Evolutionary conservation across 2,113 vertebrate genomes (phyloP).

Genomic region (Hypocryptadius cinnamomeus): DNA sequence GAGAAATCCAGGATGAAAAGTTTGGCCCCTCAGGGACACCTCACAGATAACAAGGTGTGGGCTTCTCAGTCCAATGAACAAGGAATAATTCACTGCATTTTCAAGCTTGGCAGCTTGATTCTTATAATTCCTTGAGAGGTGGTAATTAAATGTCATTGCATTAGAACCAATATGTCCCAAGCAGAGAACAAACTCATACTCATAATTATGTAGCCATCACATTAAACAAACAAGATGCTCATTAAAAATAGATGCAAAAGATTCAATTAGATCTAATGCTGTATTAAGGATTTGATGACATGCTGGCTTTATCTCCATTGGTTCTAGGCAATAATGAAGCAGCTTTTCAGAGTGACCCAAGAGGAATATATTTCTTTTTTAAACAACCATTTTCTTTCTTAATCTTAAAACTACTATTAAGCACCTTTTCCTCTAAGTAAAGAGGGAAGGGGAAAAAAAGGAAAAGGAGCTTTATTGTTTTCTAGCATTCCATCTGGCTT

Average conservation of each 20-base stretch:
- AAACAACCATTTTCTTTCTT: constrained; percentile 20
- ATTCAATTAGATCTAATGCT: constrained; percentile 41
- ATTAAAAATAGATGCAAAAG: constrained; percentile 57
- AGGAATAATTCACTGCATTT: background rate
- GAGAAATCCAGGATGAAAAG: background rate
- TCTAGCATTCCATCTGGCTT: background rate
- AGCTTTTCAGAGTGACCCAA: constrained; percentile 18
- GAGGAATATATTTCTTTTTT: constrained; percentile 37
- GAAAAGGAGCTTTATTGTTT: background rate
- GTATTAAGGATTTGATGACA: constrained; percentile 13
- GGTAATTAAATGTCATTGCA: constrained; percentile 40
- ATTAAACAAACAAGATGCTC: constrained; percentile 58
- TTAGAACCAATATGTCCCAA: constrained; percentile 29
- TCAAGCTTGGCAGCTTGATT: background rate
- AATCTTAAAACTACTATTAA: background rate
- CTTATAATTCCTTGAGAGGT: background rate
- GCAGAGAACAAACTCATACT: constrained; percentile 41
- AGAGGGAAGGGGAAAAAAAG: accelerated
- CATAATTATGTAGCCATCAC: constrained; percentile 30
- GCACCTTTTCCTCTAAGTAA: background rate
- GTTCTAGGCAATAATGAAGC: constrained; percentile 15
- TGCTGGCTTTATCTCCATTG: constrained; percentile 12
- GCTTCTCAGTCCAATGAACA: background rate
- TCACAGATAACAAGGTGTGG: background rate
- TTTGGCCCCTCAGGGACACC: background rate